phyloP scores from a whole-genome alignment of 2,113 vertebrate genomes.

The Scortum barcoo region DNA sequence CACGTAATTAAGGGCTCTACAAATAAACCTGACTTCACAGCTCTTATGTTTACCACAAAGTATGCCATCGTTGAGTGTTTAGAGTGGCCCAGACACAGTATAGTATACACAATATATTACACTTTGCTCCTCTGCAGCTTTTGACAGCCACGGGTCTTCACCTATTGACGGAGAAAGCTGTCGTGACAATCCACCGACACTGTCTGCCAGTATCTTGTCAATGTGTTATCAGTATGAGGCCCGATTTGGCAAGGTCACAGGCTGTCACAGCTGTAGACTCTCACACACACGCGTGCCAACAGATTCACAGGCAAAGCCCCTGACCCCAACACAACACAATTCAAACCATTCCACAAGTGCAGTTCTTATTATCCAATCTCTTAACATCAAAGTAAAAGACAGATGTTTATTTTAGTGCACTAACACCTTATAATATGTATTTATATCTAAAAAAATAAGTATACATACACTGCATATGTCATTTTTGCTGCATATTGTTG shows the following conservation, averaged over 20 bases:
- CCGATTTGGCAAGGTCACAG: slow-evolving; percentile 76
- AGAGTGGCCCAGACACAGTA: too few species aligned
- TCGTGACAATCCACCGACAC: slow-evolving; percentile 53
- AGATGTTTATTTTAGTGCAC: neutral
- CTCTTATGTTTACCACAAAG: neutral
- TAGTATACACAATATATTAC: slow-evolving; percentile 3
- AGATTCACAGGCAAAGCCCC: slow-evolving; percentile 22
- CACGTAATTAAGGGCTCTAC: neutral
- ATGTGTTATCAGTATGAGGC: slow-evolving; percentile 78
- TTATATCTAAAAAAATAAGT: neutral
- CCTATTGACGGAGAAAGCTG: slow-evolving; percentile 55
- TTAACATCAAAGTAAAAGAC: neutral
- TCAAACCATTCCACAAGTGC: slow-evolving; percentile 9
- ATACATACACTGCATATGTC: neutral
- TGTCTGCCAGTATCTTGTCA: slow-evolving; percentile 78
- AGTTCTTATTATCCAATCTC: slow-evolving; percentile 15
- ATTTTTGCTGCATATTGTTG: neutral
- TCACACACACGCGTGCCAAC: slow-evolving; percentile 18
- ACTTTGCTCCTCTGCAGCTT: slow-evolving; percentile 8
- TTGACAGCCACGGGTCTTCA: slow-evolving; percentile 21
- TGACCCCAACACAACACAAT: slow-evolving; percentile 33
- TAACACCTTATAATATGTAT: neutral
- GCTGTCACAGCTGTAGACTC: slow-evolving; percentile 82
- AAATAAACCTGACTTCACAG: slow-evolving; percentile 5
- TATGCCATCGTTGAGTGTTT: neutral